A percentile compares a stretch with the other conserved stretches of the same genome.
Conservation (phyloP, 1,140 invertebrate species). For the Drosophila rhopaloa region DNA sequence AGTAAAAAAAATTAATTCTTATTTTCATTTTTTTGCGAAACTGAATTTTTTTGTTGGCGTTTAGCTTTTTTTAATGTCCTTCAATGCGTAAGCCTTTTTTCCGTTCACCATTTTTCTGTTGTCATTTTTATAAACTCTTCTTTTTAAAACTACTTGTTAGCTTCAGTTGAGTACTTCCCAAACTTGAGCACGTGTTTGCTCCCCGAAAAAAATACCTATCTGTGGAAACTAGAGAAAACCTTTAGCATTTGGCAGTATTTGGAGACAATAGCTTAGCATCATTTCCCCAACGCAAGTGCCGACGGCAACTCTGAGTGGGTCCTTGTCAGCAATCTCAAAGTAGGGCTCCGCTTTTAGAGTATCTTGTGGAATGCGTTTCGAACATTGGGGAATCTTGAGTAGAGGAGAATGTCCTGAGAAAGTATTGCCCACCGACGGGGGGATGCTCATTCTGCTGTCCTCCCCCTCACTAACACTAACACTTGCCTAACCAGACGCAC, state of each 20-base stretch:
- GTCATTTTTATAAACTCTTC: background rate
- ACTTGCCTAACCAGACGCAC: conserved; percentile 6
- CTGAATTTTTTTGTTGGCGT: background rate
- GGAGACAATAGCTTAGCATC: conserved; percentile 7
- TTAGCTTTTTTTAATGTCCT: background rate
- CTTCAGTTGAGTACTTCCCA: conserved; percentile 28
- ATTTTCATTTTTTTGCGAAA: background rate
- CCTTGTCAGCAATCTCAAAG: conserved; percentile 21
- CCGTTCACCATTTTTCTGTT: background rate
- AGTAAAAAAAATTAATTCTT: too few relatives aligned
- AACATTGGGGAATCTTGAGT: conserved; percentile 24
- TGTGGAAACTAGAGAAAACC: background rate
- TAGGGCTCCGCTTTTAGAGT: background rate
- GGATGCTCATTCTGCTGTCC: conserved; percentile 27
- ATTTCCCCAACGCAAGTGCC: conserved; percentile 52
- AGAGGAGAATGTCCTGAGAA: conserved; percentile 15
- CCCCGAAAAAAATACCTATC: background rate
- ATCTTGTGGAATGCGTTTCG: conserved; percentile 37
- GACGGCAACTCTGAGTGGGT: conserved; percentile 38
- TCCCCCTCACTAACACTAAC: conserved; percentile 11
- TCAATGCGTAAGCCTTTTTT: background rate
- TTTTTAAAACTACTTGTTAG: conserved; percentile 69
- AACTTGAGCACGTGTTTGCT: conserved; percentile 43
- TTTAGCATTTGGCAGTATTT: background rate
- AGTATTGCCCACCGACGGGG: background rate